Percentiles rank a stretch among this genome's conserved stretches.
Evolutionary conservation across 2,113 vertebrate genomes (phyloP).

Genomic region (Sapajus apella): DNA sequence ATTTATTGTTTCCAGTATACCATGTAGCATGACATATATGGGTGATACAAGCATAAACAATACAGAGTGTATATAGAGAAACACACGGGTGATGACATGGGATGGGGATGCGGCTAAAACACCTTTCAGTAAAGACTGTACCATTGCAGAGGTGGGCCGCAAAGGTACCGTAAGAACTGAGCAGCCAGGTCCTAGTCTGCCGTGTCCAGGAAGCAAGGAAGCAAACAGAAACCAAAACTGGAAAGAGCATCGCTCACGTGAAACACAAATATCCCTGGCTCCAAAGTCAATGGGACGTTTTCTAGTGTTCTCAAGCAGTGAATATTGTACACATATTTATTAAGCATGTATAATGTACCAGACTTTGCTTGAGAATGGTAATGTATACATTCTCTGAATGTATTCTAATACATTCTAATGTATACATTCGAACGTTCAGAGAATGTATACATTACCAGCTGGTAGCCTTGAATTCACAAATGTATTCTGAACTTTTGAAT

Average conservation of each 20-base stretch:
- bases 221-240: background rate
- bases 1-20: background rate
- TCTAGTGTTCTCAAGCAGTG: background rate
- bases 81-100: background rate
- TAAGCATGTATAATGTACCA: background rate
- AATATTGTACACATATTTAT: background rate
- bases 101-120: background rate
- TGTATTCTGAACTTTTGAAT: background rate
- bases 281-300: background rate
- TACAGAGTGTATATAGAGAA: background rate
- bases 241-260: background rate
- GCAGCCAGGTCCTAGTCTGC: background rate
- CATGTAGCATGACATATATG: background rate
- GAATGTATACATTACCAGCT: background rate
- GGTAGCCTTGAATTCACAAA: background rate
- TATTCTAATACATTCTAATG: too few relatives aligned
- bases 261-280: background rate
- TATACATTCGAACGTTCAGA: background rate
- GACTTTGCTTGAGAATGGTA: background rate
- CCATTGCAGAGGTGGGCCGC: background rate
- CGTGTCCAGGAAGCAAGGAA: background rate
- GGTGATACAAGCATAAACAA: background rate
- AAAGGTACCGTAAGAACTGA: background rate
- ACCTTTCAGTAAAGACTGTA: background rate
- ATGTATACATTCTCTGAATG: too few relatives aligned